Evolutionary conservation across 1,140 invertebrate species (phyloP).

Genomic region (Diuraphis noxia): DNA sequence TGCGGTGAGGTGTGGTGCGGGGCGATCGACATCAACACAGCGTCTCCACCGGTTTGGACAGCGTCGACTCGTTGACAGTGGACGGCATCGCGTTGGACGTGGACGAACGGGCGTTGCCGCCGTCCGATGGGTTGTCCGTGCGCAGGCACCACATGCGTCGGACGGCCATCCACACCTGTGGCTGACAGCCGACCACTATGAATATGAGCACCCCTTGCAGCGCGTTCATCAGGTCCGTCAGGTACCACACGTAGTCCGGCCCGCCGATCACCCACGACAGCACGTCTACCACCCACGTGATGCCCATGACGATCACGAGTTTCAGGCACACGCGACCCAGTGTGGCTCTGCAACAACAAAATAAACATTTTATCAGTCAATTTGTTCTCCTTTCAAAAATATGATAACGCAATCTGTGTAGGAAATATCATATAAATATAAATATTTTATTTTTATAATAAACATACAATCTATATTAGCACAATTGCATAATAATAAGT

Average conservation of each 20-base stretch:
- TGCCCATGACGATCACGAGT: conserved; percentile 82
- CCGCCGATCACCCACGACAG: conserved; percentile 75
- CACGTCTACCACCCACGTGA: conserved; percentile 82
- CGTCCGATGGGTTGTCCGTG: conserved; percentile 54
- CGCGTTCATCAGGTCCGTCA: conserved; percentile 75
- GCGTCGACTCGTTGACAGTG: conserved; percentile 68
- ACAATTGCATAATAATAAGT: no score
- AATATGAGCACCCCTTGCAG: conserved; percentile 88
- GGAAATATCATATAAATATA: no score
- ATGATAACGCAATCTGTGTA: no score
- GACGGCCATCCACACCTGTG: conserved; percentile 71
- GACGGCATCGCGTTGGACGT: conserved; percentile 77
- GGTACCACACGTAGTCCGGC: conserved; percentile 71
- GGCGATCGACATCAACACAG: conserved; percentile 55
- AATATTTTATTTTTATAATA: no score
- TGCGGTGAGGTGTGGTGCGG: background rate
- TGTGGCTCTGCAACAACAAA: conserved; percentile 67
- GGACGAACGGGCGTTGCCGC: conserved; percentile 65
- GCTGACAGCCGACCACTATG: conserved; percentile 83
- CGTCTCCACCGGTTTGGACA: conserved; percentile 61
- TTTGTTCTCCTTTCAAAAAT: no score
- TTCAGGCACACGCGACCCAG: conserved; percentile 79
- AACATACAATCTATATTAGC: no score
- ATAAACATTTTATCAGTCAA: background rate
- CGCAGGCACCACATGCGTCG: conserved; percentile 68